Percentiles rank a stretch among this genome's conserved stretches.
Conservation (phyloP, 2,113 vertebrate genomes). For the Tympanuchus pallidicinctus region DNA sequence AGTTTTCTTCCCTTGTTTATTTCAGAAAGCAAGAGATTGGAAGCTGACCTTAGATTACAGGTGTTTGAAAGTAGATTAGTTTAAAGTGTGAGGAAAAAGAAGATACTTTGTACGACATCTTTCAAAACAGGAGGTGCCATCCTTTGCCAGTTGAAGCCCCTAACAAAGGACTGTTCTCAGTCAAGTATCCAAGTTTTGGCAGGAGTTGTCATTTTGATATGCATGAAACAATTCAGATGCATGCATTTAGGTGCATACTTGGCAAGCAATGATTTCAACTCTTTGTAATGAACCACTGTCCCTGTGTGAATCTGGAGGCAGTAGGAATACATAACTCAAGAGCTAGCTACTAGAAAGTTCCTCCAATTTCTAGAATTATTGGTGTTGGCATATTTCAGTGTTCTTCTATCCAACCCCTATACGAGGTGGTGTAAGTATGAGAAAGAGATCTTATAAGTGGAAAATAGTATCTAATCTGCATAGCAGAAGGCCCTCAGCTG, state of each 20-base stretch:
- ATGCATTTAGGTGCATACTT: slow-evolving; percentile 1
- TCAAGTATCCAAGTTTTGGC: background rate
- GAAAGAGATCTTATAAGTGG: background rate
- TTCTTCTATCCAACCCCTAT: background rate
- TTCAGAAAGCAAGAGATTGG: background rate
- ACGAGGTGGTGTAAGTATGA: background rate
- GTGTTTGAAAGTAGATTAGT: background rate
- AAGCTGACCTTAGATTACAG: background rate
- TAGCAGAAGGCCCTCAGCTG: background rate
- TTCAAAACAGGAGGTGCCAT: background rate
- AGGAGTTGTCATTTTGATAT: background rate
- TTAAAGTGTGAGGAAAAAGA: background rate
- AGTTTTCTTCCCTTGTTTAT: background rate
- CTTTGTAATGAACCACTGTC: background rate
- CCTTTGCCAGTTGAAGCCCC: background rate
- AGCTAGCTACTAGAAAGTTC: background rate
- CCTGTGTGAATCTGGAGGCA: background rate
- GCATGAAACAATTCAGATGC: background rate
- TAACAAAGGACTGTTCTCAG: background rate
- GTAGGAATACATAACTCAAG: background rate
- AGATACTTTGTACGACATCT: background rate
- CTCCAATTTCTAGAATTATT: background rate
- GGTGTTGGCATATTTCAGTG: background rate
- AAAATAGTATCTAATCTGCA: background rate
- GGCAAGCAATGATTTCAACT: background rate